phyloP scores from a whole-genome alignment of 1,140 invertebrate species.

The Bursaphelenchus mucronatus region DNA sequence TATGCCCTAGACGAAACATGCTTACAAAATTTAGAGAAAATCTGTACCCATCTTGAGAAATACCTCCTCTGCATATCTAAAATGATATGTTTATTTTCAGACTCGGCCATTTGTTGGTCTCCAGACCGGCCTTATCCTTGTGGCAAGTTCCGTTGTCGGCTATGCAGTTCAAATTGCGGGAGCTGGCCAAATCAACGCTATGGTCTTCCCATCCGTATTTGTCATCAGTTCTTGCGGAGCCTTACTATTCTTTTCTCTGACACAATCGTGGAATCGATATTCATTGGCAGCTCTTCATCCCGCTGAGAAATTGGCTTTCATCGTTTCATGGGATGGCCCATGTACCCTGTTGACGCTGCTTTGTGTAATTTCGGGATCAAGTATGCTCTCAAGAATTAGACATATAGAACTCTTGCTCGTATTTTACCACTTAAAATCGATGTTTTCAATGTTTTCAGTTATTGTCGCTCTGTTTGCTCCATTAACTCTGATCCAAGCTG shows the following conservation, averaged over 20 bases:
- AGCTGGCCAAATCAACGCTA: slow-evolving; percentile 26
- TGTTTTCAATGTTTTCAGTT: slow-evolving; percentile 24
- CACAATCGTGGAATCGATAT: slow-evolving; percentile 32
- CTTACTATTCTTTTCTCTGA: slow-evolving; percentile 23
- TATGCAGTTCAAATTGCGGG: slow-evolving; percentile 36
- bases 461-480: slow-evolving; percentile 7
- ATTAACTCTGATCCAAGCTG: slow-evolving; percentile 15
- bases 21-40: too few species aligned
- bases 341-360: slow-evolving; percentile 25
- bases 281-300: slow-evolving; percentile 41
- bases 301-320: slow-evolving; percentile 40
- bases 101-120: slow-evolving; percentile 39
- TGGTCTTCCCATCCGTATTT: slow-evolving; percentile 31
- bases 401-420: neutral
- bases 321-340: slow-evolving; percentile 38
- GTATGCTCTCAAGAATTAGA: slow-evolving; percentile 15
- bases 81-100: slow-evolving; percentile 11
- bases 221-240: slow-evolving; percentile 16
- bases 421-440: neutral
- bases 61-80: neutral
- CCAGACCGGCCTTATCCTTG: slow-evolving; percentile 29
- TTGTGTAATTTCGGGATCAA: slow-evolving; percentile 16
- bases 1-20: too few species aligned
- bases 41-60: slow-evolving; percentile 1
- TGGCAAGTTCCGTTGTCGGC: slow-evolving; percentile 16